Base-by-base conservation (phyloP, 2,797 vertebrate genomes). In the Poeciliopsis presidionis region DNA sequence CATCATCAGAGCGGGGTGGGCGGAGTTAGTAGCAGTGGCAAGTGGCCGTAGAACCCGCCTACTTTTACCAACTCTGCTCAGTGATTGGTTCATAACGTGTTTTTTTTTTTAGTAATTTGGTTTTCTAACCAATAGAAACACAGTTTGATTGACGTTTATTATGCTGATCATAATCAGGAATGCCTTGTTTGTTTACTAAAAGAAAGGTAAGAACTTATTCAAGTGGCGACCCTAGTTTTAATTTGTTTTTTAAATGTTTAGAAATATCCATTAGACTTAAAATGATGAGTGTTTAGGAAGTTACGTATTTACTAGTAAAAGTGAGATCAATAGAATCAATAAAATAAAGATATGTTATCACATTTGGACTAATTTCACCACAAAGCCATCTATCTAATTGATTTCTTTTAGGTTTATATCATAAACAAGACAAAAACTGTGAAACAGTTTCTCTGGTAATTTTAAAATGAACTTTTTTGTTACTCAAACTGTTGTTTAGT, bases 1-100 rank as follows among this genome's bases (percentile, higher is more conserved):
- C 95, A 95, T 95, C 93, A 90, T 92, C 90, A 93, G 87, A 92
- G 89, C 89, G 73, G 7, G 59, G 83, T 71, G 45, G 93, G 93
- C 85, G 92, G 90, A 18, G 43, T 77, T 80, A 84, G 55, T 72
- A 79, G 76, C 85, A 80, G 81, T 79, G 81, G 70, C 79, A 78
- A 51, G 41, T 75, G 77, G 45, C 36, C 5, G 71, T 71, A 80
- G 59, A 69, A 28, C 78, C 89, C 92, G 86, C 92, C 92, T 2
- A 79, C 75, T 72, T 30, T 11, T 0, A 9, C 11, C 0, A 45
- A 14, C 2, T 53, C 67, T 30, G 11, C 4, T 0, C 2, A 7
- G 36, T 72, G 76, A 92, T 94, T 93, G 92, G 92, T 1, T 70
- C 0, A 20, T 0, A 4, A 0, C 2, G 36, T 33, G 0, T 33